phyloP scores from a whole-genome alignment of 2,888 invertebrate genomes.

The Diaprepes abbreviatus region DNA sequence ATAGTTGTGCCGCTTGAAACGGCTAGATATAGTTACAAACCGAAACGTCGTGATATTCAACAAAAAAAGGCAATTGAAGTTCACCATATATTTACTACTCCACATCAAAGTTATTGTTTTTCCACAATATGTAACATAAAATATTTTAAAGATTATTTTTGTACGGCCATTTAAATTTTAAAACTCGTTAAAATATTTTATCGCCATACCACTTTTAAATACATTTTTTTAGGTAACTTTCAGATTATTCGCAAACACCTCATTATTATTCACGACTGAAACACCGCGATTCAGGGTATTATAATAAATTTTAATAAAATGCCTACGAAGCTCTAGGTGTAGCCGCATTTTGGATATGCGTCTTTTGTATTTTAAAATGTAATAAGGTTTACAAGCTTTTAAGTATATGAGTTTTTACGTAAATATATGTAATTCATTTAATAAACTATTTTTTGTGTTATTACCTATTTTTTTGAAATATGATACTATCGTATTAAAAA shows the following conservation, averaged over 20 bases:
- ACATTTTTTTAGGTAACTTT: neutral
- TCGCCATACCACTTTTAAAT: neutral
- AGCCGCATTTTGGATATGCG: neutral
- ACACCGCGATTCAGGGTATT: slow-evolving; percentile 2
- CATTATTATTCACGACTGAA: slow-evolving; percentile 15
- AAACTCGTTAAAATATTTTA: neutral
- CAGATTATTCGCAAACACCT: neutral
- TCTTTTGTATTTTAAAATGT: slow-evolving; percentile 1
- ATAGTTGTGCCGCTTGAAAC: too few relatives aligned
- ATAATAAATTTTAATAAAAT: slow-evolving; percentile 18
- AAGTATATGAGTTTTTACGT: neutral
- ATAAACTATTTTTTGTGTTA: too few relatives aligned
- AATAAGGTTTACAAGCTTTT: neutral
- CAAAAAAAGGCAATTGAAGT: too few relatives aligned
- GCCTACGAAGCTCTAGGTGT: neutral
- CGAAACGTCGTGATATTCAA: too few relatives aligned
- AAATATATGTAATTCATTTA: slow-evolving; percentile 8
- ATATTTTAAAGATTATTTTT: too few relatives aligned
- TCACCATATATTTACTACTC: too few relatives aligned
- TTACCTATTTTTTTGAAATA: too few relatives aligned
- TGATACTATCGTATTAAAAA: too few relatives aligned
- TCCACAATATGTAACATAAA: too few relatives aligned
- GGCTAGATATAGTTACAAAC: too few relatives aligned
- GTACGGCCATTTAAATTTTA: too few relatives aligned
- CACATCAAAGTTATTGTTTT: too few relatives aligned